Base-by-base conservation (phyloP, 2,113 vertebrate species). In the Mola mola region DNA sequence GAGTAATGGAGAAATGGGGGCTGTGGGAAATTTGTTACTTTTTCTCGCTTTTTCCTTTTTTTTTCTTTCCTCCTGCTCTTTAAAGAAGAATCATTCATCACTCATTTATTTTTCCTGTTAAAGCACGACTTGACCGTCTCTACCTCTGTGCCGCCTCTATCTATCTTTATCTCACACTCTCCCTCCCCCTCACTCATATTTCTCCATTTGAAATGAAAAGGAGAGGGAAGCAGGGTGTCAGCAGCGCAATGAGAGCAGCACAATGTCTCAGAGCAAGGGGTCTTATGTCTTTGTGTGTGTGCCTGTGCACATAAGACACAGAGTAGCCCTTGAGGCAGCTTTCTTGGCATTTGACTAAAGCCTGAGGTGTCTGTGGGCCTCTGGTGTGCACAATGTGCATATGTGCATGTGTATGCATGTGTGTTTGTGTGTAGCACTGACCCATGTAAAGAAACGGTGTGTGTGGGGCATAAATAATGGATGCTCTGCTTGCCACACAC, bases 391-490 rank as follows among this genome's bases (percentile, higher is more conserved):
- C 33, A 34, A 34, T 13, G 12, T 4, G 13, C 33, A 34, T 34
- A 17, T 63, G 31, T 75, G 78, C 65, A 50, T 61, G 43, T 22
- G 4, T 64, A 46, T 67, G 31, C 52, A 6, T 47, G 51, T 40
- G 26, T 48, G 41, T 24, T 48, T 50, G 31, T 13, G 38, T 51
- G 16, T 53, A 28, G 66, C 59, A 42, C 71, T 86, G 83, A 83
- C 85, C 87, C 77, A 63, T 82, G 87, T 86, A 84, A 82, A 87
- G 78, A 76, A 72, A 55, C 5, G 1, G 19, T 71, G 79, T 68
- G 73, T 75, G 68, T 49, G 70, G 66, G 78, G 60, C 86, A 89
- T 89, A 67, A 70, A 83, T 90, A 89, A 88, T 88, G 74, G 72
- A 87, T 83, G 82, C 72, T 46, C 40, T 72, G 65, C 65, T 72